Base-by-base conservation (phyloP, 2,888 invertebrate genomes). In the Drosophila anomelani region DNA sequence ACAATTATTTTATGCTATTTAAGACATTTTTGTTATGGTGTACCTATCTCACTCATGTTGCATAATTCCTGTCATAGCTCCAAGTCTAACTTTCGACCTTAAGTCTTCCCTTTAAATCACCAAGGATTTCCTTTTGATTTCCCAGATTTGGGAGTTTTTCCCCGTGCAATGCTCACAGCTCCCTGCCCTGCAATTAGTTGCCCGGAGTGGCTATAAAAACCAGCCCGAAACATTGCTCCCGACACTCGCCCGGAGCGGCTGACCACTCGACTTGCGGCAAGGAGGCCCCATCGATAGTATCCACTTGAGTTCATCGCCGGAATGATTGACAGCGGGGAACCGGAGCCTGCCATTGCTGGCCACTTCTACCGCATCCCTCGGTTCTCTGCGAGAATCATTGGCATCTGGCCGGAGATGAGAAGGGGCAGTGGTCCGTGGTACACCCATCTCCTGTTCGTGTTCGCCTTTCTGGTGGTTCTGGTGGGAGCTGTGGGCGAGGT, bases 381-480 rank as follows among this genome's bases (percentile, higher is more conserved):
- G 57, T 58, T 90, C 60, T 76, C 88, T 10, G 86, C 85, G 12
- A 64, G 59, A n/a, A 69, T 89, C 55, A 78, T 89, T 23, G 92
- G 92, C 34, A 86, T 90, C 76, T 92, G 92, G 92, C 92, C 92
- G 4, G 77, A 80, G 47, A 58, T 58, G 60, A 58, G 41, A 41
- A 6, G 32, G 17, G 15, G 64, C 20, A 44, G 66, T 23, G 77
- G 78, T 15, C 79, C 76, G 23, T 80, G 78, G 60, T 29, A 72
- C 15, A 64, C 53, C 20, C 78, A 81, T 29, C 38, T 90, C 32
- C 77, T 80, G 29, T 90, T 89, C 51, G 61, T 49, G 5, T 75
- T 91, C 26, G 87, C 85, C 67, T 75, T 80, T 26, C 59, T 79
- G 41, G 86, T 81, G 39, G 80, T 92, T n/a, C 75, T 81, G 4